Evolutionary conservation across 1,140 invertebrate species (phyloP), one percentile per base, ranked within the genome.

Genomic region (Sitobion miscanthi): DNA sequence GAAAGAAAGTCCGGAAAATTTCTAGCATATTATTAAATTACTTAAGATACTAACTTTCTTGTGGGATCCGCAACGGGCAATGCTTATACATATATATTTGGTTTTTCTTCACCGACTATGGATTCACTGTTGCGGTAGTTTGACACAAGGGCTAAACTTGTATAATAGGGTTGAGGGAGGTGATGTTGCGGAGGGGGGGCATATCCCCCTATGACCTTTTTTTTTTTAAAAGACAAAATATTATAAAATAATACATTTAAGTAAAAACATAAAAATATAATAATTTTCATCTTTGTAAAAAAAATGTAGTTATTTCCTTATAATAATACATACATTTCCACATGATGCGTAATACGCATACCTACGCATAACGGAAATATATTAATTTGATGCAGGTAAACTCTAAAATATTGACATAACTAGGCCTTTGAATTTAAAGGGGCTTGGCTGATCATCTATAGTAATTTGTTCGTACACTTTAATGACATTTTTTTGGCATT

Each of bases 11-110:
- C 23, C 88, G 35, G 21, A 42, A 89, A 57, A 42, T 89, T 42
- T 57, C 35, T 54, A 38, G 88, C 52, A 87, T 83, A 83, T 83
- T 30, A 89, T 89, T 89, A 89, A 89, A 89, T 89, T 89, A 89
- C 88, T 89, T 25, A 89, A 57, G 21, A 54, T 47, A 54, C 49
- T 35, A 89, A 89, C 87, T 89, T 89, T 52, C n/a, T 23, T 30
- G 30, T 14, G 49, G 25, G 25, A 47, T n/a, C 83, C 11, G 47
- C 52, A 47, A 47, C 47, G 14, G 42, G 8, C 25, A 45, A 42
- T 85, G 23, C 42, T 42, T 45, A 11, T 11, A 42, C 21, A 77
- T 69, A 82, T 23, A 83, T 83, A 83, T 38, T 83, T 83, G 23
- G 2, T 23, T 85, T 85, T 85, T 85, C 38, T 85, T 85, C 25